phyloP scores from a whole-genome alignment of 2,797 vertebrate species.

The Scolopax bukidnonensis region DNA sequence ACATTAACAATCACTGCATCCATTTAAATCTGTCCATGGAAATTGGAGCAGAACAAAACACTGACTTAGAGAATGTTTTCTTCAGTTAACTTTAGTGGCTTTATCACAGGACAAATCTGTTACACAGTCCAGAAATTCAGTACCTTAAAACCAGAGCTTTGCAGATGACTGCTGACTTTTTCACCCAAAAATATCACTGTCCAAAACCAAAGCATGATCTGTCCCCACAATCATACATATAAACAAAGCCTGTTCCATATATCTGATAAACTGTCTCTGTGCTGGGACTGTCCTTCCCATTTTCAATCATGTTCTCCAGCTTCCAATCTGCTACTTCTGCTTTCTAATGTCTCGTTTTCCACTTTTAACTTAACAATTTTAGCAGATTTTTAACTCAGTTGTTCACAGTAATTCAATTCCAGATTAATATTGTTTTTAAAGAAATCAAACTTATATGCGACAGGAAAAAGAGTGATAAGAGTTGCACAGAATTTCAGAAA shows the following conservation, averaged over 20 bases:
- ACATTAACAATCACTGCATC: background rate
- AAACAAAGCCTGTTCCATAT: background rate
- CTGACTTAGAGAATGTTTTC: background rate
- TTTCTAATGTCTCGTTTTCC: background rate
- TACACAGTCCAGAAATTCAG: background rate
- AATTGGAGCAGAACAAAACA: conserved; percentile 15
- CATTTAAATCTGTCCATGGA: background rate
- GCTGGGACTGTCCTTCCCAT: background rate
- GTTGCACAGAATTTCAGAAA: background rate
- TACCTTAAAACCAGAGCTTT: background rate
- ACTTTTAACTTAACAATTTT: background rate
- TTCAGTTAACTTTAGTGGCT: background rate
- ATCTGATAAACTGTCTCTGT: background rate
- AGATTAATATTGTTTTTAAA: background rate
- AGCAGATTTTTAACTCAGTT: background rate
- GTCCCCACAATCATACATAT: background rate
- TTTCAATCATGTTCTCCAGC: rapidly evolving
- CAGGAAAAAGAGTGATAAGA: background rate
- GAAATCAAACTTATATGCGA: background rate
- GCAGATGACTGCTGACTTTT: background rate
- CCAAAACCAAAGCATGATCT: background rate
- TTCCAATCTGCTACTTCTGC: background rate
- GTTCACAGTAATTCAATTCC: background rate
- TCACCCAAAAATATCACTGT: background rate
- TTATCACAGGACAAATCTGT: background rate